Conservation (phyloP, 2,888 invertebrate species). For the Hedychridium roseum region DNA sequence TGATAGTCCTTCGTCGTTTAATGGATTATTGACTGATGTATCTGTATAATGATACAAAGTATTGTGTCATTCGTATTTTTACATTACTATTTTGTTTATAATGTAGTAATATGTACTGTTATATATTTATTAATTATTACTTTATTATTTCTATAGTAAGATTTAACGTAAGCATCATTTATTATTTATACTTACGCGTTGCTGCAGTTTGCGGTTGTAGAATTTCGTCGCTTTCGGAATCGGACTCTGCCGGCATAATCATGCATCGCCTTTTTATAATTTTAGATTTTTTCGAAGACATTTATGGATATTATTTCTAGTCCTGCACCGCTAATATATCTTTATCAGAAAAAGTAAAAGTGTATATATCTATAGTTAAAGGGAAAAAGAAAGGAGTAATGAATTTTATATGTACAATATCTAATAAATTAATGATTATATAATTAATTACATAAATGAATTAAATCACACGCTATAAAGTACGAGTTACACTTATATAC, state of each 20-base stretch:
- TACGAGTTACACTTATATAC: too few species aligned
- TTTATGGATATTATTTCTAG: background rate
- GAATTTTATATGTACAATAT: too few species aligned
- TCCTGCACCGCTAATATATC: background rate
- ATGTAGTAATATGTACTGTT: too few species aligned
- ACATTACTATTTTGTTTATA: too few species aligned
- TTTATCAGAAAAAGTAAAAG: background rate
- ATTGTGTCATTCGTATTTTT: too few species aligned
- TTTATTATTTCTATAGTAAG: conserved; percentile 6
- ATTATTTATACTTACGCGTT: background rate
- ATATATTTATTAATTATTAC: conserved; percentile 9
- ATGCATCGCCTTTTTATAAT: background rate
- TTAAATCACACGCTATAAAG: too few species aligned
- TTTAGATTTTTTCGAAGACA: conserved; percentile 2
- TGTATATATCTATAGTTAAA: background rate
- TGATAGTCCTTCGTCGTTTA: background rate
- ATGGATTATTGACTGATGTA: too few species aligned
- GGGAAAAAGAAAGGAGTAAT: too few species aligned
- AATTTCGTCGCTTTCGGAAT: background rate
- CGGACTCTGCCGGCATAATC: background rate
- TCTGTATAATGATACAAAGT: too few species aligned
- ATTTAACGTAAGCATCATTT: conserved; percentile 1
- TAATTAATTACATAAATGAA: too few species aligned
- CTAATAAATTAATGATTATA: too few species aligned
- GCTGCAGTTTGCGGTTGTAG: background rate